Percentiles rank a stretch among this genome's conserved stretches.
These are phyloP conservation scores for Plecturocebus donacophilus DNA, from an alignment of 2,113 vertebrate genomes.

Conservation along the genomic window DNA sequence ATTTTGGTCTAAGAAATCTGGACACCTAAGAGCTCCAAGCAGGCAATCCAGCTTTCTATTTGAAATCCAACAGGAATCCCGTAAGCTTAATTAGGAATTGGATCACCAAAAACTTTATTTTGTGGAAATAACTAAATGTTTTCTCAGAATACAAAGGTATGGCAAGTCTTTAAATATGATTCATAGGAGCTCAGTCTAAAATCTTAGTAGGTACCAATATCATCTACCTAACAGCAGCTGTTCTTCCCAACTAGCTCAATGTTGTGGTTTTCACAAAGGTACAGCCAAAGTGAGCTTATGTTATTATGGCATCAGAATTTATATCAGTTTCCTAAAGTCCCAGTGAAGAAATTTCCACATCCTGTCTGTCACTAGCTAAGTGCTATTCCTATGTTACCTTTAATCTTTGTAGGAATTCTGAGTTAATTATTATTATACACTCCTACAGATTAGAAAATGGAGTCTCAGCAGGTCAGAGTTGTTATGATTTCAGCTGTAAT, in stretches of 20 bases:
- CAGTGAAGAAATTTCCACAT: background rate
- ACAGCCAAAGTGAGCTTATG: background rate
- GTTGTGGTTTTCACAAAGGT: background rate
- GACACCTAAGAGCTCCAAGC: background rate
- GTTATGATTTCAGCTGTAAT: conserved; percentile 1
- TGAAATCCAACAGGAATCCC: background rate
- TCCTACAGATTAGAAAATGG: background rate
- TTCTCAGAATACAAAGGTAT: background rate
- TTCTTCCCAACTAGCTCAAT: background rate
- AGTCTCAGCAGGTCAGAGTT: background rate
- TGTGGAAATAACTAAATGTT: conserved; percentile 6
- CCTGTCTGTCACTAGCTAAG: background rate
- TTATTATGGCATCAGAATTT: background rate
- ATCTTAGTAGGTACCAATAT: background rate
- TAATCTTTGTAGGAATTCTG: background rate
- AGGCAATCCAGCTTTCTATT: background rate
- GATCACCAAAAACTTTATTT: background rate
- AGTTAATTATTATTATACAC: background rate
- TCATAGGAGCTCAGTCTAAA: background rate
- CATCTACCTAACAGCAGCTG: background rate
- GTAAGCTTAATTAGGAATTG: background rate
- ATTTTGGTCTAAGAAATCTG: background rate
- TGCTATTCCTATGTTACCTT: background rate
- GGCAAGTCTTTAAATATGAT: background rate
- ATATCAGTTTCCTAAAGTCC: background rate